Evolutionary conservation across 2,797 vertebrate species (phyloP), one percentile per base, ranked within the genome.

Genomic region (Otolemur crassicaudatus): DNA sequence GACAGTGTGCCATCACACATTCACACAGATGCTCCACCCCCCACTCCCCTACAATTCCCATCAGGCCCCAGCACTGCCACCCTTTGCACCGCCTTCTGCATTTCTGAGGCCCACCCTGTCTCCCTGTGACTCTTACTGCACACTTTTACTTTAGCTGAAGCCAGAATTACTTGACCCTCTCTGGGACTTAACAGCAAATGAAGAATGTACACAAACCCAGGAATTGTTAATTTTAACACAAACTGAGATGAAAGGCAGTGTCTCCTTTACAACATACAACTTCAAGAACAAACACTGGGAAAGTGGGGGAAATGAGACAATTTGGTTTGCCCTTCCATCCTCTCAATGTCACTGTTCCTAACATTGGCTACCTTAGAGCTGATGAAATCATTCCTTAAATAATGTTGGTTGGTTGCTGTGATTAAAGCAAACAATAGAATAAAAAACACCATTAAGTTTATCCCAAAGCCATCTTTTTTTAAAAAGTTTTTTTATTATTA

Each of bases 281-380:
- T 77, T 76, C 60, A 84, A 49, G 22, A 40, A 53, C 17, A 63
- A 70, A 77, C 72, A 7, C 19, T 77, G 5, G 73, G 2, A 1
- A 5, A 25, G 25, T 5, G 3, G 8, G 7, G 7, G 13, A 53
- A 87, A 93, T 40, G 23, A 75, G 3, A 83, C 70, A 40, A 65
- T 29, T 29, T 80, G 20, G 29, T 43, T 49, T 80, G 31, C 5
- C 49, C 75, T 73, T 79, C 92, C 34, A 73, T 12, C n/a, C 31
- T 84, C 23, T 82, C 61, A 75, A 92, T 72, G 76, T 94, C 58
- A 94, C 58, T 75, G 19, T 73, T 92, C 90, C 40, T 77, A 96
- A 67, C 13, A 19, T 88, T 79, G 27, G 37, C 1, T 8, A 14
- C n/a, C 58, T 80, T 31, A 94, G 22, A 27, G 5, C 20, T 40